Base-by-base conservation (phyloP, 2,113 vertebrate species). In the Actenoides lindsayi region DNA sequence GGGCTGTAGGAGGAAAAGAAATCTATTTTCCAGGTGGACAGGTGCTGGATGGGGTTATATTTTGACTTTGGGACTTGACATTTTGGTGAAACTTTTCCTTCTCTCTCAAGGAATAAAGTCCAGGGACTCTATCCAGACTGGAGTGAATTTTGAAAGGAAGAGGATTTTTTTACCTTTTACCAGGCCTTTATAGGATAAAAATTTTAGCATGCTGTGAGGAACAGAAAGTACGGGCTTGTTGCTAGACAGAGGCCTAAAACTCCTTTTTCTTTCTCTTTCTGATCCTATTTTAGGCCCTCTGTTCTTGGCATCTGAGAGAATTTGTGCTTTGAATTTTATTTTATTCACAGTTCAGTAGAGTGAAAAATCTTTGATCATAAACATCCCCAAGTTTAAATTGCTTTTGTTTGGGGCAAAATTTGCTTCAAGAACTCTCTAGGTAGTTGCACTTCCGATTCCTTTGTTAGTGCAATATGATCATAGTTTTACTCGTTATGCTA, bases 261-360 rank as follows among this genome's bases (percentile, higher is more conserved):
- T 81, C 39, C 3, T 67, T 68, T 87, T 83, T 64, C 41, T 88
- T 91, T 97, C 39, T 93, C 44, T 95, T 93, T 88, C 77, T 57
- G 59, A 57, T 76, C 37, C 65, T 96, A 44, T 89, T 89, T 87
- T 92, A 82, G 53, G 27, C 53, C 28, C 48, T 67, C 13, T 19
- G 35, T 65, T 87, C n/a, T 63, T 28, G 73, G 25, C 60, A 24
- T 63, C 31, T 90, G 50, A 53, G 28, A 89, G 65, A 77, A 71
- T 82, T 70, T 79, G 21, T 80, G 46, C 53, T 68, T 68, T 53
- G 57, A 65, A 28, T 68, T 65, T 78, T 78, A 13, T 54, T 86
- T 50, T 19, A 20, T 10, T 51, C 25, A 17, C 48, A 59, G 5
- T 78, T 68, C 20, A 76, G 9, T 37, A 83, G 48, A 75, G 13